Evolutionary conservation across 1,140 invertebrate genomes (phyloP).

Genomic region (Tenebrio molitor): DNA sequence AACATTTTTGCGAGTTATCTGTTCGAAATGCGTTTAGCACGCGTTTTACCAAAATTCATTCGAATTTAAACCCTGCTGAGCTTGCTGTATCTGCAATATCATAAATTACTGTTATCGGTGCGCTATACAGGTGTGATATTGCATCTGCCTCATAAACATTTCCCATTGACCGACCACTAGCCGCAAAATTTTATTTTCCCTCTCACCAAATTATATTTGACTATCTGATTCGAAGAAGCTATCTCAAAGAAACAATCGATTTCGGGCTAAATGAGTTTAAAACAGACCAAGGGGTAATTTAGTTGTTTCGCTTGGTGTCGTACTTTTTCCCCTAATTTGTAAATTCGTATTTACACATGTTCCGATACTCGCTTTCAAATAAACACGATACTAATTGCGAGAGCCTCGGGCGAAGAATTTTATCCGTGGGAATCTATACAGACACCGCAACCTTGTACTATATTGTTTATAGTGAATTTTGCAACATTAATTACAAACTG

Average conservation of each 20-base stretch:
- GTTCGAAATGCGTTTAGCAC: conserved; percentile 36
- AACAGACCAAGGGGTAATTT: conserved; percentile 9
- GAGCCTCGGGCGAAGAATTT: conserved; percentile 27
- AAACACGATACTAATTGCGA: conserved; percentile 44
- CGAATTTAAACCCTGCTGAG: conserved; percentile 37
- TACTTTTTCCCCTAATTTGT: conserved; percentile 18
- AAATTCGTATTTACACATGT: conserved; percentile 42
- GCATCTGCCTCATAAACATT: conserved; percentile 46
- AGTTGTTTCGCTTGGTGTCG: background rate
- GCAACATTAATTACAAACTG: background rate
- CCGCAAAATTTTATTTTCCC: conserved; percentile 24
- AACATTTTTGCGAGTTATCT: conserved; percentile 39
- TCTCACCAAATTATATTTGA: background rate
- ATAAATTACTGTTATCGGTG: conserved; percentile 44
- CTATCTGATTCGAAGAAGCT: background rate
- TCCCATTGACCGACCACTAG: conserved; percentile 42
- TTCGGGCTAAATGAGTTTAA: background rate
- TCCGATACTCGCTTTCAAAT: conserved; percentile 34
- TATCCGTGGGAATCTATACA: conserved; percentile 43
- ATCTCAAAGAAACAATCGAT: conserved; percentile 11
- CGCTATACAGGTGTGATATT: conserved; percentile 45
- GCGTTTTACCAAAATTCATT: conserved; percentile 39
- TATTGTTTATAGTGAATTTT: conserved; percentile 30
- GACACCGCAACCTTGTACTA: conserved; percentile 16
- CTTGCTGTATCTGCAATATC: conserved; percentile 43